phyloP scores from a whole-genome alignment of 2,888 invertebrate species.

The Pegoplata infirma region DNA sequence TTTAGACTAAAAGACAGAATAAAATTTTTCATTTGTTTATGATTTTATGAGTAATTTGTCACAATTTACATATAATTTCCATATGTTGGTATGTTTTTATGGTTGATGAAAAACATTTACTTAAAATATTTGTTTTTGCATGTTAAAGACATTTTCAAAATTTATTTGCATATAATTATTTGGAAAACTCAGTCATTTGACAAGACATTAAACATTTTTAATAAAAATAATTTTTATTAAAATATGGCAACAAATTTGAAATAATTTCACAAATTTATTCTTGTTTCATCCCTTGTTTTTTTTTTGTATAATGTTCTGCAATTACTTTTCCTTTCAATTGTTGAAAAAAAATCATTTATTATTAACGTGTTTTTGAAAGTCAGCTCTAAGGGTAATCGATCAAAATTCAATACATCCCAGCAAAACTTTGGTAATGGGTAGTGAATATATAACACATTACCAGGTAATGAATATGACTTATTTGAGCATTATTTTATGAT shows the following conservation, averaged over 20 bases:
- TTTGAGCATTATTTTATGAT: too few relatives aligned
- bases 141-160: neutral
- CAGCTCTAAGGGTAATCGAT: slow-evolving; percentile 38
- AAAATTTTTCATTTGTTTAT: slow-evolving; percentile 30
- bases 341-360: slow-evolving; percentile 12
- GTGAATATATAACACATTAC: too few relatives aligned
- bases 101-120: neutral
- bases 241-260: too few relatives aligned
- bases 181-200: neutral
- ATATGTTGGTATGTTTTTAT: slow-evolving; percentile 6
- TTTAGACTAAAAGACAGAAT: neutral
- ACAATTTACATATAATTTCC: slow-evolving; percentile 45
- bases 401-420: slow-evolving; percentile 39
- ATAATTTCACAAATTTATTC: neutral
- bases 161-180: slow-evolving; percentile 3
- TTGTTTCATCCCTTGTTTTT: neutral
- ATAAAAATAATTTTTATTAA: neutral
- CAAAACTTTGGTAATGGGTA: too few relatives aligned
- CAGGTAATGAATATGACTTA: too few relatives aligned
- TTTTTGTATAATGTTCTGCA: neutral
- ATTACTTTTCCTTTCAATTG: neutral
- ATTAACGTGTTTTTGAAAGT: neutral
- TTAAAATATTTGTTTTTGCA: slow-evolving; percentile 7
- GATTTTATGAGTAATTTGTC: slow-evolving; percentile 33
- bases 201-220: neutral